Percentiles rank a stretch among this genome's conserved stretches.
phyloP scores from a whole-genome alignment of 2,888 invertebrate species.

The Dryocosmus kuriphilus region DNA sequence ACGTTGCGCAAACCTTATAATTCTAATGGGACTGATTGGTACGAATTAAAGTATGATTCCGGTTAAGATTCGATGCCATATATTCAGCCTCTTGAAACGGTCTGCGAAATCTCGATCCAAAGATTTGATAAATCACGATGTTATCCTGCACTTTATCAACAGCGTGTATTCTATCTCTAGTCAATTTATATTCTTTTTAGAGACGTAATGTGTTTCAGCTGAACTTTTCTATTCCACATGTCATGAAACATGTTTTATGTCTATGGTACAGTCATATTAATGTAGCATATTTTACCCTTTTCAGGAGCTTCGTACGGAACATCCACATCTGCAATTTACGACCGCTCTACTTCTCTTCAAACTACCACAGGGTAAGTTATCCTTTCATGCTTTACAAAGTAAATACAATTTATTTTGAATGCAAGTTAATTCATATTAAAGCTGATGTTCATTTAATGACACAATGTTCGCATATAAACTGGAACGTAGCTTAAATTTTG shows the following conservation, averaged over 20 bases:
- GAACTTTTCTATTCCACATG: not conserved
- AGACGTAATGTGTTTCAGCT: not conserved
- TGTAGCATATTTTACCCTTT: not conserved
- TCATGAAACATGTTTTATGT: slow-evolving; percentile 1
- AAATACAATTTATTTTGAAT: not conserved
- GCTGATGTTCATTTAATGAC: too few species aligned
- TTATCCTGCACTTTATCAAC: not conserved
- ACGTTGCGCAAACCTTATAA: too few species aligned
- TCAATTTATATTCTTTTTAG: not conserved
- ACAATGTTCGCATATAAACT: too few species aligned
- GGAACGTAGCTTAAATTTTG: too few species aligned
- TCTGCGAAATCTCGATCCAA: not conserved
- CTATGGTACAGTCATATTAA: not conserved
- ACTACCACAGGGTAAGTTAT: not conserved
- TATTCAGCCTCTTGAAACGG: not conserved
- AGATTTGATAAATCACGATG: not conserved
- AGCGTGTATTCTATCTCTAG: not conserved
- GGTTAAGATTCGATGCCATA: not conserved
- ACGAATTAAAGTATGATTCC: not conserved
- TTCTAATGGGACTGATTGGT: not conserved
- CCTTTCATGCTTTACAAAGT: not conserved
- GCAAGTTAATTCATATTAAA: not conserved
- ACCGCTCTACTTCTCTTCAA: not conserved
- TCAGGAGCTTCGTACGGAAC: not conserved
- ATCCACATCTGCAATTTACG: not conserved